A percentile compares a stretch with the other conserved stretches of the same genome.
Conservation (phyloP, 2,888 invertebrate species). For the Fragum whitleyi region DNA sequence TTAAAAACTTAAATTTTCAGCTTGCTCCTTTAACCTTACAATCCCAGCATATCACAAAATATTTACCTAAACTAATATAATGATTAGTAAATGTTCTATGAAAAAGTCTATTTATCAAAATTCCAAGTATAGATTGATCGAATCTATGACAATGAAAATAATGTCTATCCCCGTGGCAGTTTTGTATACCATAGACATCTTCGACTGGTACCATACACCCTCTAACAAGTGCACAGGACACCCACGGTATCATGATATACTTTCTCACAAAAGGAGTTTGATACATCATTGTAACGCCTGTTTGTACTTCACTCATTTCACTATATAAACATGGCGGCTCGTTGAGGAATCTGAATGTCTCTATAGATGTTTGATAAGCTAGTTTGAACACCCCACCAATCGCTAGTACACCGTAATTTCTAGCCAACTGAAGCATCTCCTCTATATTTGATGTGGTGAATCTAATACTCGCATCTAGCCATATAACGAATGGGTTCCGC, state of each 20-base stretch:
- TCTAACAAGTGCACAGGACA: neutral
- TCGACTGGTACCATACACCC: neutral
- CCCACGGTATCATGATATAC: constrained; percentile 8
- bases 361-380: neutral
- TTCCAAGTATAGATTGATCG: constrained; percentile 8
- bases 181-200: too few species aligned
- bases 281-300: neutral
- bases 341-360: neutral
- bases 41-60: neutral
- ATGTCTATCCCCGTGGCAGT: neutral
- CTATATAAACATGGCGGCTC: neutral
- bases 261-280: neutral
- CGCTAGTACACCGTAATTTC: neutral
- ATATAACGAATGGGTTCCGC: neutral
- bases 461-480: neutral
- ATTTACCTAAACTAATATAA: neutral
- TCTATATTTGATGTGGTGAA: neutral
- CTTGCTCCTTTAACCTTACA: neutral
- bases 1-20: too few species aligned
- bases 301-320: neutral
- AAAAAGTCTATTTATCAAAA: constrained; percentile 3
- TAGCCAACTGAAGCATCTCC: neutral
- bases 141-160: constrained; percentile 7
- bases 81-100: neutral
- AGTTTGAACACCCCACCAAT: neutral